These are phyloP conservation scores for Chrysochloris asiatica DNA, from an alignment of 2,113 vertebrate genomes.

Conservation along the genomic window DNA sequence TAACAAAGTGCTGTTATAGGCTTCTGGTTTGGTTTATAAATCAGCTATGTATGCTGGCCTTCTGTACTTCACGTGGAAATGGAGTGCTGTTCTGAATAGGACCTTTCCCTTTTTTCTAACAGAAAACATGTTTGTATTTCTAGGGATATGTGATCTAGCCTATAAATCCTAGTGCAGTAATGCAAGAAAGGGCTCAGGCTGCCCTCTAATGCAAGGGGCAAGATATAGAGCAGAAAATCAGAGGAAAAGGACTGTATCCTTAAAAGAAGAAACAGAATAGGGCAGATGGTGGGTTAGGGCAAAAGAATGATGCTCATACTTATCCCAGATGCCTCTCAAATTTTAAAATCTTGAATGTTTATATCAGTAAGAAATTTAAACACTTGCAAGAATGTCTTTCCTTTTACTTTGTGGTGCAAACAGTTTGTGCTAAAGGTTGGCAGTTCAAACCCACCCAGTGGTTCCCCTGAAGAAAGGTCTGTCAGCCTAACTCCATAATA, in stretches of 20 bases:
- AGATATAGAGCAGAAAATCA: neutral
- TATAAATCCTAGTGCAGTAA: neutral
- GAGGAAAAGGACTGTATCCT: neutral
- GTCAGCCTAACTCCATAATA: neutral
- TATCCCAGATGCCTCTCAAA: constrained; percentile 50
- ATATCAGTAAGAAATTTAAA: constrained; percentile 2
- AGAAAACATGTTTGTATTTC: constrained; percentile 22
- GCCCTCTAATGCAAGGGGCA: constrained; percentile 1
- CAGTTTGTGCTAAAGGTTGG: neutral
- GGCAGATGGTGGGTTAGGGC: constrained; percentile 23
- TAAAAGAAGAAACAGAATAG: neutral
- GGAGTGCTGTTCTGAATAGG: neutral
- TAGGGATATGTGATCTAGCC: neutral
- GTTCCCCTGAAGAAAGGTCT: neutral
- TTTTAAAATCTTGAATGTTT: constrained; percentile 30
- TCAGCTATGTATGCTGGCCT: neutral
- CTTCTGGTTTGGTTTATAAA: constrained; percentile 61
- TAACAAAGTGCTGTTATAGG: constrained; percentile 57
- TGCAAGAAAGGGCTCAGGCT: constrained; percentile 20
- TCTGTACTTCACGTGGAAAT: constrained; percentile 23
- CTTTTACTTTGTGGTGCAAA: neutral
- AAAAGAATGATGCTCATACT: constrained; percentile 11
- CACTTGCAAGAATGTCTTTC: neutral
- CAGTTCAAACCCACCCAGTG: neutral
- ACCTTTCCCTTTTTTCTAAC: neutral